These are phyloP conservation scores for Pipistrellus pipistrellus DNA, from an alignment of 2,797 vertebrate genomes.

Conservation along the genomic window DNA sequence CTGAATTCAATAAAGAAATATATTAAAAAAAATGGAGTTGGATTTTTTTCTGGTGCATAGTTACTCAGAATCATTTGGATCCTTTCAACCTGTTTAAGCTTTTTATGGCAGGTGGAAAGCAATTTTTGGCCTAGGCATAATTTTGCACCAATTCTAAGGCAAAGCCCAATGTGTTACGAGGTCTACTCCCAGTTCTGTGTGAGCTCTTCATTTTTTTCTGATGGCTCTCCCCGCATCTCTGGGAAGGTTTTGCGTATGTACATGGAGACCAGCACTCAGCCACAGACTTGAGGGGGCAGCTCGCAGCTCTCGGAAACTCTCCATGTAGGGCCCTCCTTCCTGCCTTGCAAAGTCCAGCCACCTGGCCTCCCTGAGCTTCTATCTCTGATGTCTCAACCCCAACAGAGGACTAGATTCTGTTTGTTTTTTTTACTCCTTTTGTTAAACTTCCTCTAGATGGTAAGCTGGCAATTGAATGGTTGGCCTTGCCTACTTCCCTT, in stretches of 20 bases:
- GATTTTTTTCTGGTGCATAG: neutral
- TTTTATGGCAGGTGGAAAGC: neutral
- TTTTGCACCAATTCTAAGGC: neutral
- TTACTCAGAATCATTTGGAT: neutral
- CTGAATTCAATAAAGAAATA: too few species aligned
- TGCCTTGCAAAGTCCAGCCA: neutral
- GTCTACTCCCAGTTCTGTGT: neutral
- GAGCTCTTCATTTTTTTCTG: neutral
- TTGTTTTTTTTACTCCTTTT: neutral
- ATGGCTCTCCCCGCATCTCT: neutral
- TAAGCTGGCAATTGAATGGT: neutral
- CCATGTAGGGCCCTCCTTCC: neutral
- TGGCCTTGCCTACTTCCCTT: neutral
- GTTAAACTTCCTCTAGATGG: neutral
- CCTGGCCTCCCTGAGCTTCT: neutral
- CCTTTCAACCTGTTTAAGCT: neutral
- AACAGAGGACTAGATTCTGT: neutral
- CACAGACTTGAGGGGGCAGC: neutral
- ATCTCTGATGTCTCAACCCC: neutral
- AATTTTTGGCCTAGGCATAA: neutral
- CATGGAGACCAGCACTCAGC: neutral
- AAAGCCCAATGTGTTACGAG: neutral
- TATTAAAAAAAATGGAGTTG: neutral
- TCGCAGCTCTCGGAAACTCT: neutral
- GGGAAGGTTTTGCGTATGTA: neutral